Percentiles rank a stretch among this genome's conserved stretches.
Conservation (phyloP, 2,797 vertebrate genomes). For the Squalus acanthias region DNA sequence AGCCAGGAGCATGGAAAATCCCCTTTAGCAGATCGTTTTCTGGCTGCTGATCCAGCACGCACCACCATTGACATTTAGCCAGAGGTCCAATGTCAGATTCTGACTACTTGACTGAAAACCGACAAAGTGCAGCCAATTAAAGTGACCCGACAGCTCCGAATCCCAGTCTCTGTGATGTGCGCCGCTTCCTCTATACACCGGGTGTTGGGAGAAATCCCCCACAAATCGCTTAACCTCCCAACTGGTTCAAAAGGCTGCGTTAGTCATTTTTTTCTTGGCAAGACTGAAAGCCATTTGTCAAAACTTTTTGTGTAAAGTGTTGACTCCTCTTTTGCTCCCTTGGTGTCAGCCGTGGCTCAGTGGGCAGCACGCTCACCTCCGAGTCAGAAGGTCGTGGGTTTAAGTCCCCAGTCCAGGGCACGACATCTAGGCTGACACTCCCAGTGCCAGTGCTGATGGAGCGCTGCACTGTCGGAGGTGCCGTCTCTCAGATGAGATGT, state of each 20-base stretch:
- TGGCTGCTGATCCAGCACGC: neutral
- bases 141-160: neutral
- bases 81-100: neutral
- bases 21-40: neutral
- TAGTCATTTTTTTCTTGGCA: neutral
- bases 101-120: neutral
- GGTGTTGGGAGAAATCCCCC: neutral
- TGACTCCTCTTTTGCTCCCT: neutral
- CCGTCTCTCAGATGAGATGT: neutral
- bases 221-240: neutral
- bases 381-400: neutral
- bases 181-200: neutral
- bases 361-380: neutral
- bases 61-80: neutral
- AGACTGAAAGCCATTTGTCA: neutral
- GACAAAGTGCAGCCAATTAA: neutral
- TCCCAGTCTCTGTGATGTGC: neutral
- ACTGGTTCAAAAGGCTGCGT: neutral
- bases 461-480: neutral
- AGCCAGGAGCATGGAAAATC: conserved; percentile 1
- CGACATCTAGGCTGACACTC: neutral
- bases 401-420: neutral
- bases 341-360: neutral
- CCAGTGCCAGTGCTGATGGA: neutral
- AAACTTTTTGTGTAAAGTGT: neutral